phyloP scores from a whole-genome alignment of 2,797 vertebrate genomes.

The Columba guinea region DNA sequence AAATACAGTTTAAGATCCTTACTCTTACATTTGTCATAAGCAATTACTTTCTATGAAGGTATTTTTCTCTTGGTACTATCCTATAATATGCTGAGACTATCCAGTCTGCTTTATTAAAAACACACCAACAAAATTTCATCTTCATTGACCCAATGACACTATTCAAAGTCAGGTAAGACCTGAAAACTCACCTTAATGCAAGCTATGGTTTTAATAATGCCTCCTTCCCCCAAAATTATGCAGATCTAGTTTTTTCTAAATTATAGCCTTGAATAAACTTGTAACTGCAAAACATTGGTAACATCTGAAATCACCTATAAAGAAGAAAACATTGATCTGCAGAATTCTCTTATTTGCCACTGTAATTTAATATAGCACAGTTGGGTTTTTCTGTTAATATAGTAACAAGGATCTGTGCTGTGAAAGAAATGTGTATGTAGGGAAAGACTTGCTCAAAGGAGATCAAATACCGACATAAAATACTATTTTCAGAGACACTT shows the following conservation, averaged over 20 bases:
- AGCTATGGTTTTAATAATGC: not conserved
- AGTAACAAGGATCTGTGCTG: not conserved
- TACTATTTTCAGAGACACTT: not conserved
- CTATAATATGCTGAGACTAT: not conserved
- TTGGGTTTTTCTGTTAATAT: not conserved
- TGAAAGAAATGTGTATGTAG: rapidly evolving
- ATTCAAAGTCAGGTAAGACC: not conserved
- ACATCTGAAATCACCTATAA: not conserved
- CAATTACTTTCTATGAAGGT: not conserved
- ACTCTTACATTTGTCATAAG: not conserved
- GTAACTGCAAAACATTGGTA: not conserved
- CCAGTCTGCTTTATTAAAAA: not conserved
- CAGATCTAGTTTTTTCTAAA: not conserved
- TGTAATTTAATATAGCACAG: not conserved
- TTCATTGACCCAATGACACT: not conserved
- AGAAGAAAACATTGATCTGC: not conserved
- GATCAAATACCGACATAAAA: not conserved
- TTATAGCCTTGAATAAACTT: not conserved
- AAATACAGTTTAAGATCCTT: not conserved
- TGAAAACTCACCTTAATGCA: not conserved
- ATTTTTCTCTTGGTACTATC: not conserved
- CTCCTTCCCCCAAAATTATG: not conserved
- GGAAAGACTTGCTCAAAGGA: not conserved
- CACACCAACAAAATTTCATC: not conserved
- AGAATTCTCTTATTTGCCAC: not conserved